Conservation (phyloP, 2,797 vertebrate species). For the Alfaro cultratus region DNA sequence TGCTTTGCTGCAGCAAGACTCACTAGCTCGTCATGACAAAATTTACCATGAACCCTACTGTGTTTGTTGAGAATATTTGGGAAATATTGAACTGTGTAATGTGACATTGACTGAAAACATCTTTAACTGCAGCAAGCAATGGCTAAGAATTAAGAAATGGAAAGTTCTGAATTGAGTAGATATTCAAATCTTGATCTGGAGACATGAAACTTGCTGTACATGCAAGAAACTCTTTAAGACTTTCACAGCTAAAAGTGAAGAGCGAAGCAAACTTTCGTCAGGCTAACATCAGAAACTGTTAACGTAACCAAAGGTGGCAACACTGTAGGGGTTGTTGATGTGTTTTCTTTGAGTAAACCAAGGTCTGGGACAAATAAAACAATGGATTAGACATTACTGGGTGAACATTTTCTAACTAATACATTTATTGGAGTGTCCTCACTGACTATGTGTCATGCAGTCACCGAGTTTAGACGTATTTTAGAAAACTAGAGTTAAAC, state of each 20-base stretch:
- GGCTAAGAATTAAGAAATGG: neutral
- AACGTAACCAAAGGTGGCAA: neutral
- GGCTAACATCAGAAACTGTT: neutral
- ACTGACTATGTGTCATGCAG: neutral
- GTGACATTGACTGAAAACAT: neutral
- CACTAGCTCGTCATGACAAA: neutral
- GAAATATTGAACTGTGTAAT: neutral
- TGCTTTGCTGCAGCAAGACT: neutral
- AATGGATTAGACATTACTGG: neutral
- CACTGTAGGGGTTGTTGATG: neutral
- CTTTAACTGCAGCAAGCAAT: neutral
- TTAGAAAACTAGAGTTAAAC: neutral
- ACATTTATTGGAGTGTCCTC: neutral
- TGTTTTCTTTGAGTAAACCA: neutral
- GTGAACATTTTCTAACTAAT: neutral
- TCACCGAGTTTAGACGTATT: neutral
- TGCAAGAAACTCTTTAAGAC: neutral
- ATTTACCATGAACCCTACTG: neutral
- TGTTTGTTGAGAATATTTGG: neutral
- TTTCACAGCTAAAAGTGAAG: neutral
- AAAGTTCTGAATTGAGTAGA: neutral
- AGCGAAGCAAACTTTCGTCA: neutral
- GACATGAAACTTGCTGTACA: neutral
- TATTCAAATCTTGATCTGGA: neutral
- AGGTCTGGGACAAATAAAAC: neutral